phyloP scores from a whole-genome alignment of 2,888 invertebrate species.

The Ormyrus nitidulus region DNA sequence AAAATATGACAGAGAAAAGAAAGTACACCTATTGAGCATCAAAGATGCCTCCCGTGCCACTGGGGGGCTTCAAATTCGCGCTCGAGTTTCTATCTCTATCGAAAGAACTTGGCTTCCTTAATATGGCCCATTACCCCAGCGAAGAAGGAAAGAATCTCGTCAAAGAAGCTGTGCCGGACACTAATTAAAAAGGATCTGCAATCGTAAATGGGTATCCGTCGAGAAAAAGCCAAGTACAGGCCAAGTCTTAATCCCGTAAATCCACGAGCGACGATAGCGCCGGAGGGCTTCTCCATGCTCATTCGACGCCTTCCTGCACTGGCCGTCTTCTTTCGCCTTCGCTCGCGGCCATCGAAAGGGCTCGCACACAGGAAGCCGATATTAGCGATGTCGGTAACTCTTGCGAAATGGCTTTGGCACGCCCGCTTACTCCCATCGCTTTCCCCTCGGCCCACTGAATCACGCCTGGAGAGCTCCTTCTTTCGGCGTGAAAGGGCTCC shows the following conservation, averaged over 20 bases:
- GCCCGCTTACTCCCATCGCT: background rate
- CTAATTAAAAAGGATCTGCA: conserved; percentile 36
- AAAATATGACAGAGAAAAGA: too few relatives aligned
- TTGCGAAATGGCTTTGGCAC: conserved; percentile 24
- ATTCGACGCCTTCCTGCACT: conserved; percentile 34
- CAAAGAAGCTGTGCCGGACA: background rate
- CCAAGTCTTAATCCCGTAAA: conserved; percentile 47
- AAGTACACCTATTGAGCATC: too few relatives aligned
- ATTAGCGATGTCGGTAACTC: conserved; percentile 68
- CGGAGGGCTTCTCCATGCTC: background rate
- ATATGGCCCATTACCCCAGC: background rate
- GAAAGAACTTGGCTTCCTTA: background rate
- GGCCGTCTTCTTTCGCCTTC: background rate
- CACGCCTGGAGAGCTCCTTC: conserved; percentile 11
- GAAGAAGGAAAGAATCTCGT: background rate
- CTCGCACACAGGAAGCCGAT: conserved; percentile 55
- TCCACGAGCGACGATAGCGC: conserved; percentile 27
- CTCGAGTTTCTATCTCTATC: too few relatives aligned
- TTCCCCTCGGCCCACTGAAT: conserved; percentile 10
- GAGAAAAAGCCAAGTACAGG: conserved; percentile 34
- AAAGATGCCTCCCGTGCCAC: too few relatives aligned
- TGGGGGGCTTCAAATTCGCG: too few relatives aligned
- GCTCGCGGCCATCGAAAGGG: background rate
- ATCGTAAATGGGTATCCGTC: conserved; percentile 20
- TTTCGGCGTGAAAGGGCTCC: background rate